Base-by-base conservation (phyloP, 2,888 invertebrate genomes). In the Trissolcus brochymenae region DNA sequence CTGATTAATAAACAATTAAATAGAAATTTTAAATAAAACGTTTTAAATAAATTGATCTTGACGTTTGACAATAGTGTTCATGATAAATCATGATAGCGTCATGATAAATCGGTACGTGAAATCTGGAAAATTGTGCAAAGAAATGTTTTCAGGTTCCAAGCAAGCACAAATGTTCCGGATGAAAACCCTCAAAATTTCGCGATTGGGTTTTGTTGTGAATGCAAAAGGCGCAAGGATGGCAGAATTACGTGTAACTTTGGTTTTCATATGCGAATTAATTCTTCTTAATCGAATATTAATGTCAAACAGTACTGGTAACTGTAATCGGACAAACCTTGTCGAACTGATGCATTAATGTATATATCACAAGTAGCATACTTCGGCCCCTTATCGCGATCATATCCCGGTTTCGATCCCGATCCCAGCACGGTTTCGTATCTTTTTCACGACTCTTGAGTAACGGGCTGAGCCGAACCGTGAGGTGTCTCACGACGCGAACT, bases 311-410 rank as follows among this genome's bases (percentile, higher is more conserved):
- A 82, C 79, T 76, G 73, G 79, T 80, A 82, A 79, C 82, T 78
- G 83, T 83, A 84, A 82, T 77, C 80, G 82, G 81, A 79, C 77
- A 64, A 78, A 81, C 74, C 76, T 80, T 74, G 68, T 79, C 77
- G 79, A 73, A 75, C 79, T 80, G 80, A 82, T 85, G 84, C 84
- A 86, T 85, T 84, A 82, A 85, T 83, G 84, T 81, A 83, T 84
- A 85, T 83, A 81, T 29, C 29, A 83, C 80, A 79, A 71, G 79
- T 72, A 78, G 75, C 72, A 55, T 76, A 80, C 80, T 67, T 64
- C 17, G 78, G 65, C 72, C 75, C 59, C 81, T 82, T 83, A 84
- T 84, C 83, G 80, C 77, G 83, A 82, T 84, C 78, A 80, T 80
- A 80, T 78, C 78, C 79, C 73, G 59, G 59, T 74, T 71, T 76